phyloP scores from a whole-genome alignment of 2,113 vertebrate species.

The Coptodon rendalli region DNA sequence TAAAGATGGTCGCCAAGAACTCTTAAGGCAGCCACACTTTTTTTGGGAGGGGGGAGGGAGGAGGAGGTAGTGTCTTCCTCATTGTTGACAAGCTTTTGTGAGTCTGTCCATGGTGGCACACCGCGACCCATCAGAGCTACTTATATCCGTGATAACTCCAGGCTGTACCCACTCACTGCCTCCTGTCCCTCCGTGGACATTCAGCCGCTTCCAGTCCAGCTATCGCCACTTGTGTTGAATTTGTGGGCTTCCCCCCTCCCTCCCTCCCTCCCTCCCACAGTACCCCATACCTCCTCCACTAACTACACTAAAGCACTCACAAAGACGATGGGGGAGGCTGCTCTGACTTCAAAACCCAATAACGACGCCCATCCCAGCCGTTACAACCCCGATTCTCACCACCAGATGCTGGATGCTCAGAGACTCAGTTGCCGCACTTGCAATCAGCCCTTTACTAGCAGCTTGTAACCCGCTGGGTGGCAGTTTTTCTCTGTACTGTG shows the following conservation, averaged over 20 bases:
- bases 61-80: slow-evolving; percentile 44
- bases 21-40: slow-evolving; percentile 74
- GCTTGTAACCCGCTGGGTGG: slow-evolving; percentile 32
- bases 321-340: slow-evolving; percentile 51
- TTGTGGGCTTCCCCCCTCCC: not conserved
- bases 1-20: slow-evolving; percentile 93
- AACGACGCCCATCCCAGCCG: not conserved
- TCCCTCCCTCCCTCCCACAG: not conserved
- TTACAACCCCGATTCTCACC: not conserved
- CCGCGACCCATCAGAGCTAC: slow-evolving; percentile 22
- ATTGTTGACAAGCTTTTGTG: slow-evolving; percentile 17
- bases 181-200: slow-evolving; percentile 25
- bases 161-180: slow-evolving; percentile 50
- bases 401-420: slow-evolving; percentile 55
- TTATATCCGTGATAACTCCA: slow-evolving; percentile 48
- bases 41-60: not conserved
- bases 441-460: slow-evolving; percentile 53
- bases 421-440: slow-evolving; percentile 58
- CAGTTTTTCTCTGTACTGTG: slow-evolving; percentile 47
- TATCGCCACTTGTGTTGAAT: slow-evolving; percentile 13
- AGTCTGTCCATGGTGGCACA: slow-evolving; percentile 24
- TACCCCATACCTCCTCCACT: slow-evolving; percentile 57
- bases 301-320: slow-evolving; percentile 77
- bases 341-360: slow-evolving; percentile 29
- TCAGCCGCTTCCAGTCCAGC: slow-evolving; percentile 28